Percentiles rank a stretch among this genome's conserved stretches.
Conservation (phyloP, 35 echinoderm and acorn worm species). For the Heliocidaris erythrogramma region DNA sequence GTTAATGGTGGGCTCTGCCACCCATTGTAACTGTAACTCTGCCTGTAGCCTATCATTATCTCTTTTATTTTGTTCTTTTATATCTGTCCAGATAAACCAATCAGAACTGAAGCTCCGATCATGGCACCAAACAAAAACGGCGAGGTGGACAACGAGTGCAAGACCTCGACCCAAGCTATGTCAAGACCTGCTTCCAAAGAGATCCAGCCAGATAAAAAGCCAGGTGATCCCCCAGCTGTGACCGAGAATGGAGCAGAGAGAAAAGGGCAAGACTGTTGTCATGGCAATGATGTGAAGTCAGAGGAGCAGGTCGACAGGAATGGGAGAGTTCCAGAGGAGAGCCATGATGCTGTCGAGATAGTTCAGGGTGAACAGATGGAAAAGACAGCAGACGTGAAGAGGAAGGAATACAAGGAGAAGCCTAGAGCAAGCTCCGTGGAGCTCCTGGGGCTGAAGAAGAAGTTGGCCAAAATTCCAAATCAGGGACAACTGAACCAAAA, state of each 20-base stretch:
- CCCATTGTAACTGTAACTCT: too few species aligned
- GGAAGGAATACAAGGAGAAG: slow-evolving; percentile 32
- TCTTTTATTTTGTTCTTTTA: neutral
- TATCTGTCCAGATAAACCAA: neutral
- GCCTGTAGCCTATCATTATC: neutral
- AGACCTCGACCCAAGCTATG: neutral
- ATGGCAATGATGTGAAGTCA: neutral
- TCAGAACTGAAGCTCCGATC: neutral
- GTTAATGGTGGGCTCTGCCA: too few species aligned
- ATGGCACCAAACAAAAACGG: slow-evolving; percentile 45
- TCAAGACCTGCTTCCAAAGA: neutral
- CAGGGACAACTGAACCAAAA: neutral
- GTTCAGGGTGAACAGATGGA: neutral
- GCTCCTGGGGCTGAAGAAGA: neutral
- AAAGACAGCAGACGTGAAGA: slow-evolving; percentile 12
- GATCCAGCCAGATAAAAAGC: neutral
- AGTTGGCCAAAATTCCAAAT: neutral
- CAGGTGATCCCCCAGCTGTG: too few species aligned
- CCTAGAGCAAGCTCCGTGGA: slow-evolving; percentile 6
- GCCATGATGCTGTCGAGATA: neutral
- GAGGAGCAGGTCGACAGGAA: neutral
- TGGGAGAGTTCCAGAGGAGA: neutral
- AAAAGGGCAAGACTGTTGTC: neutral
- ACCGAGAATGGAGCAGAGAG: neutral
- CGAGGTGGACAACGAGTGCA: neutral